phyloP scores from a whole-genome alignment of 2,888 invertebrate species.

The Mantis religiosa region DNA sequence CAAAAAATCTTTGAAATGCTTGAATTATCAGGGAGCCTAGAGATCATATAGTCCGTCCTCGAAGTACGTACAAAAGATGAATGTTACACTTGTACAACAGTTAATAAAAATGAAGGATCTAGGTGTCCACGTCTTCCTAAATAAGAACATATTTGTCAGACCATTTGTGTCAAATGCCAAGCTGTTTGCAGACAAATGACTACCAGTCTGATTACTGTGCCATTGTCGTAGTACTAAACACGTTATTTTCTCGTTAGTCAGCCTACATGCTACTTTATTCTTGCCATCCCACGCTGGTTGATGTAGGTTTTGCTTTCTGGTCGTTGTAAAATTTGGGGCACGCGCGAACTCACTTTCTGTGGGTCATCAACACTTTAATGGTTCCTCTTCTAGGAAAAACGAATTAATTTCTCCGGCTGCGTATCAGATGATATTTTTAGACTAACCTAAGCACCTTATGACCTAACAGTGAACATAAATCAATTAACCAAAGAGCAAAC shows the following conservation, averaged over 20 bases:
- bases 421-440: background rate
- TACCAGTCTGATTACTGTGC: background rate
- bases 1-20: background rate
- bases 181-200: background rate
- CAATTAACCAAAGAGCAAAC: background rate
- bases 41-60: too few relatives aligned
- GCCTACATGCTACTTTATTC: background rate
- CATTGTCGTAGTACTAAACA: background rate
- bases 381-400: background rate
- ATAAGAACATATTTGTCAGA: background rate
- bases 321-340: background rate
- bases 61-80: too few relatives aligned
- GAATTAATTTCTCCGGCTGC: background rate
- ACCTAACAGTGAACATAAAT: background rate
- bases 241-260: constrained; percentile 2
- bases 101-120: background rate
- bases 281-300: background rate
- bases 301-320: background rate
- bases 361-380: background rate
- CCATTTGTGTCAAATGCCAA: background rate
- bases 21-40: background rate
- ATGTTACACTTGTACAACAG: background rate
- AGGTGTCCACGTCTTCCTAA: background rate
- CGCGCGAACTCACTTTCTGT: background rate
- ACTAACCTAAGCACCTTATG: background rate